These are phyloP conservation scores for Drosophila percnosoma DNA, from an alignment of 2,888 invertebrate species.

Conservation along the genomic window DNA sequence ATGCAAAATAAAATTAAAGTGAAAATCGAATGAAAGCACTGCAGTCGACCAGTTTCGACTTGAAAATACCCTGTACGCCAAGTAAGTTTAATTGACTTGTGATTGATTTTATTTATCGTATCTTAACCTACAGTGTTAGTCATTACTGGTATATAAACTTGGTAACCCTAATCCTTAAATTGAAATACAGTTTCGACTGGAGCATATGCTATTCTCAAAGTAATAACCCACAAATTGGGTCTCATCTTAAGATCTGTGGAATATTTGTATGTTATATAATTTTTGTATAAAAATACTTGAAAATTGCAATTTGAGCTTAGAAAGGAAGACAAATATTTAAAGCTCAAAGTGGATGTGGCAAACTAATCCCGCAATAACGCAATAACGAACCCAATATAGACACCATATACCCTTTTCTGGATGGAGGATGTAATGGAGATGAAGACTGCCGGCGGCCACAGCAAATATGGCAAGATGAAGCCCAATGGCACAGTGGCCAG, in stretches of 20 bases:
- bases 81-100: neutral
- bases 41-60: neutral
- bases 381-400: neutral
- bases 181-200: neutral
- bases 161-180: neutral
- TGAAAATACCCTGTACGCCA: neutral
- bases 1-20: slow-evolving; percentile 34
- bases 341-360: neutral
- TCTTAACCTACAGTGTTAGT: neutral
- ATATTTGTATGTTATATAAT: too few species aligned
- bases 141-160: neutral
- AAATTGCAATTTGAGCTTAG: neutral
- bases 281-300: neutral
- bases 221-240: neutral
- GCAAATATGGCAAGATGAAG: slow-evolving; percentile 27
- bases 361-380: neutral
- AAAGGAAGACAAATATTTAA: neutral
- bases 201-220: neutral
- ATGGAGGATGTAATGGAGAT: too few species aligned
- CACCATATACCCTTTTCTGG: neutral
- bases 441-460: too few species aligned
- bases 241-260: too few species aligned
- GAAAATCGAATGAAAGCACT: neutral
- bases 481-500: slow-evolving; percentile 10
- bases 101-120: neutral